Evolutionary conservation across 2,113 vertebrate species (phyloP).

Genomic region (Indicator indicator): DNA sequence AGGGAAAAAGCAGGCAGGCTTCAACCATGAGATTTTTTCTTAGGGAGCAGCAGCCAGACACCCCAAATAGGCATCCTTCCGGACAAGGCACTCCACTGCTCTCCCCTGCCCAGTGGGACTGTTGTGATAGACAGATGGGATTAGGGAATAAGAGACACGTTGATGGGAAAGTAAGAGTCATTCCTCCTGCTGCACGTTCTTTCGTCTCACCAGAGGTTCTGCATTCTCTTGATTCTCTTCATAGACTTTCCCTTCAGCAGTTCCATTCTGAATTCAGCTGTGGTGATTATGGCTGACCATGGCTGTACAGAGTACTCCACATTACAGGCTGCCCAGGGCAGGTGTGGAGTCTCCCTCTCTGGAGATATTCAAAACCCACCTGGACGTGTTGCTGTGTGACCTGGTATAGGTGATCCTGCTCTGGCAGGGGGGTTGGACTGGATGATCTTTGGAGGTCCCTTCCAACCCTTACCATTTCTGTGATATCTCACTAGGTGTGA

Average conservation of each 20-base stretch:
- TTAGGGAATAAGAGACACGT: neutral
- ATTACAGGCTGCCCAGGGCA: too few species aligned
- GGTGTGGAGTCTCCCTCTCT: too few species aligned
- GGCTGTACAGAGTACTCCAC: too few species aligned
- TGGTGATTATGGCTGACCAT: neutral
- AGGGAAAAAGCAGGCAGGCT: neutral
- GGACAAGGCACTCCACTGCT: neutral
- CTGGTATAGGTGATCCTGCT: too few species aligned
- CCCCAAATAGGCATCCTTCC: neutral
- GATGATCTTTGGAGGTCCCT: too few species aligned
- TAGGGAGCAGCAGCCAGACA: neutral
- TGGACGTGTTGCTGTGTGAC: too few species aligned
- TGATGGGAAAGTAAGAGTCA: neutral
- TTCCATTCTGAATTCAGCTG: neutral
- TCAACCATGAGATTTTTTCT: neutral
- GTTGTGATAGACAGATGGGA: neutral
- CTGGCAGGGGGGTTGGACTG: too few species aligned
- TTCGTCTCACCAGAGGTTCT: neutral
- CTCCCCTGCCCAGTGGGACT: neutral
- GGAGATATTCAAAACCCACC: too few species aligned
- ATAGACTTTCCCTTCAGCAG: neutral
- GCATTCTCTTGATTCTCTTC: neutral
- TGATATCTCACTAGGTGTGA: neutral
- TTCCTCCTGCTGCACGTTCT: neutral
- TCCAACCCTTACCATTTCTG: too few species aligned